Evolutionary conservation across 2,797 vertebrate genomes (phyloP).

Genomic region (Scyliorhinus canicula): DNA sequence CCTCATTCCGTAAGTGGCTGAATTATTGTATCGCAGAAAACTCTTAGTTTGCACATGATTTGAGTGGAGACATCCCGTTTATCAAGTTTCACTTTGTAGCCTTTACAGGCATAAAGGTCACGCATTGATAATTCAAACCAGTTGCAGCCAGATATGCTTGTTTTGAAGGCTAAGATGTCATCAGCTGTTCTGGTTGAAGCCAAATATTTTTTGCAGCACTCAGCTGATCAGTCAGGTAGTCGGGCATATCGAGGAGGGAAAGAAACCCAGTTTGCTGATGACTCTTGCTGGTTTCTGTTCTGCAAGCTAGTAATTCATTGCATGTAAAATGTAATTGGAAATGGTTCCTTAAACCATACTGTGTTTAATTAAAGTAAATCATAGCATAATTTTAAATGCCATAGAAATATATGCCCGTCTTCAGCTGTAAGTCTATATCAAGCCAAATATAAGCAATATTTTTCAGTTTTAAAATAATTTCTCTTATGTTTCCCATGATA

Average conservation of each 20-base stretch:
- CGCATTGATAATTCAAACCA: not conserved
- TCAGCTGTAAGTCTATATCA: not conserved
- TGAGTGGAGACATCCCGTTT: not conserved
- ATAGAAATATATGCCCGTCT: not conserved
- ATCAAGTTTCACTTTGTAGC: not conserved
- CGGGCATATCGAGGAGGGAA: not conserved
- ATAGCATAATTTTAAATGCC: not conserved
- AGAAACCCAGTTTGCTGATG: not conserved
- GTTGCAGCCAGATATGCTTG: not conserved
- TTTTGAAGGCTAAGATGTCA: constrained; percentile 19
- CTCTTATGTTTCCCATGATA: not conserved
- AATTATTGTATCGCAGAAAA: not conserved
- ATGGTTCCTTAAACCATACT: not conserved
- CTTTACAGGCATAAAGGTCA: not conserved
- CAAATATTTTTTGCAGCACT: not conserved
- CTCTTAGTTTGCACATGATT: not conserved
- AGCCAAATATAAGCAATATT: not conserved
- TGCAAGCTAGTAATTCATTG: not conserved
- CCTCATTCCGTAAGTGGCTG: not conserved
- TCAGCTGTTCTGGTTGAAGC: not conserved
- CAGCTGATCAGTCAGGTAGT: not conserved
- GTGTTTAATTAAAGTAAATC: not conserved
- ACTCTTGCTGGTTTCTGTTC: not conserved
- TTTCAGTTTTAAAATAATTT: not conserved
- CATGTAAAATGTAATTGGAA: not conserved